phyloP scores from a whole-genome alignment of 2,797 vertebrate species.

The Apogon talboti region DNA sequence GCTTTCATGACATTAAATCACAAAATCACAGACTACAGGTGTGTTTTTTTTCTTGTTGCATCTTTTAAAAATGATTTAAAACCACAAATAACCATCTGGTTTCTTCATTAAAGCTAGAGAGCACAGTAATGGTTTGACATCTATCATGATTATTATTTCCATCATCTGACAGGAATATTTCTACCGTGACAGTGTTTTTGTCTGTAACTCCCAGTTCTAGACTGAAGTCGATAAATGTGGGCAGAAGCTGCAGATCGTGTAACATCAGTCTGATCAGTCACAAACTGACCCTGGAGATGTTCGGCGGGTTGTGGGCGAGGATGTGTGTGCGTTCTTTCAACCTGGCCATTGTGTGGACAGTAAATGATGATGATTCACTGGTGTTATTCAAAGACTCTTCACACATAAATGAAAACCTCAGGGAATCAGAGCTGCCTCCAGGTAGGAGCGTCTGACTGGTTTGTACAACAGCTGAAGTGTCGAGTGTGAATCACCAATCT shows the following conservation, averaged over 20 bases:
- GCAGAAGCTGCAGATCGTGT: neutral
- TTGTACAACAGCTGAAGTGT: slow-evolving; percentile 39
- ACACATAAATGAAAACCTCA: slow-evolving; percentile 58
- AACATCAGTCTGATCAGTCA: slow-evolving; percentile 12
- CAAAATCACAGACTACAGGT: no score
- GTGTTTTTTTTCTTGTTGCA: no score
- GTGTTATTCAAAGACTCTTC: slow-evolving; percentile 63
- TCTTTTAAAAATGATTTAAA: no score
- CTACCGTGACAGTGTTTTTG: no score
- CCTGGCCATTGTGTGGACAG: slow-evolving; percentile 64
- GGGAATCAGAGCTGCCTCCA: slow-evolving; percentile 66
- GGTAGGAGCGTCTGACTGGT: slow-evolving; percentile 56
- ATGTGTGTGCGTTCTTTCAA: slow-evolving; percentile 47
- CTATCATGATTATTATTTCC: no score
- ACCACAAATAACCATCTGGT: no score
- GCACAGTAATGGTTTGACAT: no score
- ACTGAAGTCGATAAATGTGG: no score
- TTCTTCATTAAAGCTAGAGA: no score
- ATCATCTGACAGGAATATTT: no score
- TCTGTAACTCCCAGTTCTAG: no score
- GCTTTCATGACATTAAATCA: no score
- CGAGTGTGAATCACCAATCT: slow-evolving; percentile 52
- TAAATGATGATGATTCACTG: slow-evolving; percentile 72
- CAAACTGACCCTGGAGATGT: slow-evolving; percentile 25
- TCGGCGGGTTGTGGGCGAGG: slow-evolving; percentile 45